These are phyloP conservation scores for Galemys pyrenaicus DNA, from an alignment of 2,113 vertebrate species.

Conservation along the genomic window DNA sequence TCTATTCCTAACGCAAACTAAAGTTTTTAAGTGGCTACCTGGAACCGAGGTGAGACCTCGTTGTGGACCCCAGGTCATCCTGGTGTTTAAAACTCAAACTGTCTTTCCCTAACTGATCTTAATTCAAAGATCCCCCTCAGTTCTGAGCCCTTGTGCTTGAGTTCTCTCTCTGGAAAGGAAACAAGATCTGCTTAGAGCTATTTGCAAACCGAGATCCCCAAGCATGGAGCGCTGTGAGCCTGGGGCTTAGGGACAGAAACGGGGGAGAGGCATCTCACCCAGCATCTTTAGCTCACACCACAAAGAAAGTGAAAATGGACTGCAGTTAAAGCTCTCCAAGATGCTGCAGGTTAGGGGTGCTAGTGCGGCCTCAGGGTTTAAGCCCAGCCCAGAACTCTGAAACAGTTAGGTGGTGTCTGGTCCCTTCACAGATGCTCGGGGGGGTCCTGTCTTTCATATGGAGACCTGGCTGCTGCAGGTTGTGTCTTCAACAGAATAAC, in stretches of 20 bases:
- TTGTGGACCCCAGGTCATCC: not conserved
- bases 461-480: not conserved
- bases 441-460: not conserved
- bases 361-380: not conserved
- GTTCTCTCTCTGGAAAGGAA: not conserved
- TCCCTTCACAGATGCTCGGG: not conserved
- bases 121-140: not conserved
- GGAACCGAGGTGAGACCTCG: not conserved
- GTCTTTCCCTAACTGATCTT: not conserved
- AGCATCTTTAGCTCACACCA: not conserved
- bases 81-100: not conserved
- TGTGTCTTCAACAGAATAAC: not conserved
- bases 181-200: not conserved
- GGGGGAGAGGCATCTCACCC: not conserved
- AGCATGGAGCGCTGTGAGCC: not conserved
- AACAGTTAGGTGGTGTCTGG: not conserved
- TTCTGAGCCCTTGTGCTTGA: not conserved
- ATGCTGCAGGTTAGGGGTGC: not conserved
- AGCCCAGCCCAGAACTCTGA: not conserved
- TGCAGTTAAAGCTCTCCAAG: not conserved
- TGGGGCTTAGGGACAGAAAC: not conserved
- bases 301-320: not conserved
- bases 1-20: not conserved
- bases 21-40: not conserved
- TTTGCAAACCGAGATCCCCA: not conserved